Conservation (phyloP, 1,140 invertebrate genomes). For the Cardiocondyla obscurior region DNA sequence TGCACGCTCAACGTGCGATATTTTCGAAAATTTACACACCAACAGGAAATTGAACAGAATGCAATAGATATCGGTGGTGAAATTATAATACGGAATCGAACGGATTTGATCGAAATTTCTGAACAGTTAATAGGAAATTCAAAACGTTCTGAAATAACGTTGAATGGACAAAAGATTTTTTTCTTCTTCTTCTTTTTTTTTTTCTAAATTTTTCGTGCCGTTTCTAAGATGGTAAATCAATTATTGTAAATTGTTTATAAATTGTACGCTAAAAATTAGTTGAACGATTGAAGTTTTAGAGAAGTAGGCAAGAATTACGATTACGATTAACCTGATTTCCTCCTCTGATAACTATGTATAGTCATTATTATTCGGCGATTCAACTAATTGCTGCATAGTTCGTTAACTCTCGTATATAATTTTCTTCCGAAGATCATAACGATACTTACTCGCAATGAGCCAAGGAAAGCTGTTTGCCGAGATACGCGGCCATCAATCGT, state of each 20-base stretch:
- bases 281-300: constrained; percentile 23
- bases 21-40: constrained; percentile 11
- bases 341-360: constrained; percentile 11
- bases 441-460: constrained; percentile 36
- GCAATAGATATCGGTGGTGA: neutral
- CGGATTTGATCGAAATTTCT: neutral
- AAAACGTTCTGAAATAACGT: neutral
- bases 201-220: neutral
- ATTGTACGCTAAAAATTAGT: constrained; percentile 4
- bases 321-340: constrained; percentile 1
- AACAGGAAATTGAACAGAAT: neutral
- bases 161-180: neutral
- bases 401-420: constrained; percentile 37
- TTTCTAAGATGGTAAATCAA: constrained; percentile 6
- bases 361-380: constrained; percentile 46
- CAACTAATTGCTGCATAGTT: constrained; percentile 35
- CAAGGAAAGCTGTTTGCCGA: constrained; percentile 38
- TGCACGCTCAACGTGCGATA: constrained; percentile 1
- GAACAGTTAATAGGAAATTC: neutral
- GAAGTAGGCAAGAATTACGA: constrained; percentile 24
- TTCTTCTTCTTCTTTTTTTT: too few species aligned
- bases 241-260: neutral
- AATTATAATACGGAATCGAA: constrained; percentile 25
- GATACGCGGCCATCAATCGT: constrained; percentile 48
- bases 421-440: constrained; percentile 26